Base-by-base conservation (phyloP, 37 sponge, comb jelly and placozoan species). In the Haliclona indistincta region DNA sequence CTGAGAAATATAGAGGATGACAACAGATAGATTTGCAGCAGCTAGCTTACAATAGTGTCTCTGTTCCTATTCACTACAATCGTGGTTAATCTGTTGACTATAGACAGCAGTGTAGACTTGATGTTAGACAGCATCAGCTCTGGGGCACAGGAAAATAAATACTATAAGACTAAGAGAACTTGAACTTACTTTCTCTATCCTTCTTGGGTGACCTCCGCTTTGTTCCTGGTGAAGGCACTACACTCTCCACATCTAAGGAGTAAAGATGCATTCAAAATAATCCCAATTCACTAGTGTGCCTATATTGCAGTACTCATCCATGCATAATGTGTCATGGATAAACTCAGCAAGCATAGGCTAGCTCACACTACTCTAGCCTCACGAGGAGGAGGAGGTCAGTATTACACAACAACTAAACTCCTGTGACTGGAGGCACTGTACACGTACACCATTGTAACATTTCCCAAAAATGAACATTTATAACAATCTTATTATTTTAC, bases 191-290 rank as follows among this genome's bases (percentile, higher is more conserved):
- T 54, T 85, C 78, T 54, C 17, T 6, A 11, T 64, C 56, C 40
- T 54, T 86, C 56, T 43, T 79, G 63, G 40, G 49, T 0, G 67
- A 73, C 65, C 75, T 43, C 38, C 72, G 72, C 58, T 66, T 44
- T 1, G 53, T 67, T 2, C 55, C 33, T 1, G 73, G 54, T n/a
- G 76, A 26, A 43, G 84, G 84, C 0, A 83, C 53, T 0, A 83
- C 69, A 43, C 58, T 75, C 42, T 83, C 84, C 63, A 83, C 76
- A 81, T 71, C 81, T 81, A 28, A 13, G 38, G 55, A 20, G 33
- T 29, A 37, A n/a, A n/a, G n/a, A n/a, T n/a, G n/a, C n/a, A n/a
- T n/a, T n/a, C n/a, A n/a, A n/a, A n/a, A n/a, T n/a, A n/a, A n/a
- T n/a, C n/a, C n/a, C n/a, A n/a, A n/a, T n/a, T n/a, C n/a, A n/a